Conservation (phyloP, 2,113 vertebrate species). For the Sinocyclocheilus grahami region DNA sequence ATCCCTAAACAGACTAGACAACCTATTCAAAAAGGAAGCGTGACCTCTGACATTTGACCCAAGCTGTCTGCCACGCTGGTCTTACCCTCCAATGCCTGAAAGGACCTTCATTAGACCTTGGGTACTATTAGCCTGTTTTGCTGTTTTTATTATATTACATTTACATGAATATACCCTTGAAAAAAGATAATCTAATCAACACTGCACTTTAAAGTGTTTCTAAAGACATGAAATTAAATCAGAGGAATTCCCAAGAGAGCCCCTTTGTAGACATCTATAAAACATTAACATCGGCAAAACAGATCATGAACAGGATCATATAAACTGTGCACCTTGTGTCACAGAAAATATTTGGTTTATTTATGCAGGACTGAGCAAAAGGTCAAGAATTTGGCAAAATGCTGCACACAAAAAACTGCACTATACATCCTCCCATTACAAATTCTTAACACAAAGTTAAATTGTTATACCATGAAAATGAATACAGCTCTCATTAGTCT, state of each 20-base stretch:
- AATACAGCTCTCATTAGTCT: constrained; percentile 6
- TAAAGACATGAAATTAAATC: constrained; percentile 29
- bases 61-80: constrained; percentile 20
- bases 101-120: constrained; percentile 33
- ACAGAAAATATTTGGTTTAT: constrained; percentile 42
- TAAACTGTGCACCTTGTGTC: constrained; percentile 16
- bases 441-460: constrained; percentile 37
- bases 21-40: not conserved
- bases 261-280: not conserved
- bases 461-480: constrained; percentile 29
- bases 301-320: constrained; percentile 13
- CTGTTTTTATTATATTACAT: constrained; percentile 7
- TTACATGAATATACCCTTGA: constrained; percentile 38
- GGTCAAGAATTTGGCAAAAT: constrained; percentile 58
- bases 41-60: constrained; percentile 42
- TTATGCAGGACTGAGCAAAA: constrained; percentile 29
- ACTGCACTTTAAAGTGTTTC: constrained; percentile 27
- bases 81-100: constrained; percentile 21
- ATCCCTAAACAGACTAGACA: constrained; percentile 30
- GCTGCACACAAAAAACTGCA: constrained; percentile 36
- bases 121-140: constrained; percentile 14
- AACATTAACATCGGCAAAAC: constrained; percentile 9
- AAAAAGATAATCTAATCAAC: constrained; percentile 46
- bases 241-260: not conserved
- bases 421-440: constrained; percentile 31